These are phyloP conservation scores for Cenopis cana DNA, from an alignment of 2,888 invertebrate genomes.

Conservation along the genomic window DNA sequence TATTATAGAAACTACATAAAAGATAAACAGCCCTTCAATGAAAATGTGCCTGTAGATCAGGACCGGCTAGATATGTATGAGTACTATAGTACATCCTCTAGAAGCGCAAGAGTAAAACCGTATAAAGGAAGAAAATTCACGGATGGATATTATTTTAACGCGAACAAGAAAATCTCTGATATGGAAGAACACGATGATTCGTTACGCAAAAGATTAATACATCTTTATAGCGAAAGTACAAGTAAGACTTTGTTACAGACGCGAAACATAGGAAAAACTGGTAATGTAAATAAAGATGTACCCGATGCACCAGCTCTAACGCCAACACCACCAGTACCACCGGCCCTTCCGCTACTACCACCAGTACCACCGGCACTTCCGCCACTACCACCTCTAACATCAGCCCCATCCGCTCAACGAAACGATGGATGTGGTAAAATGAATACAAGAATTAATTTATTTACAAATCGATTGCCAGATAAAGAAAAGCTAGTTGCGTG, in stretches of 20 bases:
- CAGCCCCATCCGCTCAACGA: slow-evolving; percentile 2
- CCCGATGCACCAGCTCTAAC: neutral
- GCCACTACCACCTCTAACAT: slow-evolving; percentile 14
- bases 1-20: neutral
- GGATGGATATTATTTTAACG: slow-evolving; percentile 61
- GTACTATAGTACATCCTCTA: neutral
- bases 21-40: neutral
- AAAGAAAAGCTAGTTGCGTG: slow-evolving; percentile 65
- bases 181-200: slow-evolving; percentile 70
- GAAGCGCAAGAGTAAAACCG: slow-evolving; percentile 61
- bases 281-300: slow-evolving; percentile 1
- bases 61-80: neutral
- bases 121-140: slow-evolving; percentile 65
- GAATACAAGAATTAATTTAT: slow-evolving; percentile 20
- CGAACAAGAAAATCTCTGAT: slow-evolving; percentile 64
- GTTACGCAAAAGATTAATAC: slow-evolving; percentile 61
- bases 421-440: neutral
- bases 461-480: slow-evolving; percentile 49
- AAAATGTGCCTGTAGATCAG: neutral
- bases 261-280: neutral
- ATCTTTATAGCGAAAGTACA: slow-evolving; percentile 35
- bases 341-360: neutral
- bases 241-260: neutral
- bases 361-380: neutral
- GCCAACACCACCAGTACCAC: slow-evolving; percentile 6